Percentiles rank a stretch among this genome's conserved stretches.
Conservation (phyloP, 2,113 vertebrate species). For the Excalfactoria chinensis region DNA sequence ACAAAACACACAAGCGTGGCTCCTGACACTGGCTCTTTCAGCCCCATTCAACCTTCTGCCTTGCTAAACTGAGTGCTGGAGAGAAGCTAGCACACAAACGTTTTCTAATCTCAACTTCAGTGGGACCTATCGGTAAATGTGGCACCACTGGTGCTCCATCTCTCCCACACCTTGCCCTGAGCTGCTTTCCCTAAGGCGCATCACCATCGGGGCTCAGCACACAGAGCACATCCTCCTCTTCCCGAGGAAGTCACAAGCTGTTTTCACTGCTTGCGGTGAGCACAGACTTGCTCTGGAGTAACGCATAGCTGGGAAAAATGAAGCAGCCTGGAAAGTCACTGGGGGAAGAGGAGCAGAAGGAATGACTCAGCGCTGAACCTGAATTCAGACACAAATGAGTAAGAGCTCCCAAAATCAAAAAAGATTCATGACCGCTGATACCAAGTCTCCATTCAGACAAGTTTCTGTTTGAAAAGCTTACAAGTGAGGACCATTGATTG, state of each 20-base stretch:
- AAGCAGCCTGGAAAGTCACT: conserved; percentile 44
- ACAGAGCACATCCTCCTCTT: fast-evolving
- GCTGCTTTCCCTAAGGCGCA: not conserved
- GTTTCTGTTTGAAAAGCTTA: not conserved
- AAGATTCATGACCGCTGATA: not conserved
- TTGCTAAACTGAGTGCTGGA: not conserved
- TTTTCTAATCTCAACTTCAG: not conserved
- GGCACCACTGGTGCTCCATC: not conserved
- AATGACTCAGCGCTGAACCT: conserved; percentile 62
- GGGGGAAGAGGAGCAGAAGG: conserved; percentile 59
- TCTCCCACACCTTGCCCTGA: not conserved
- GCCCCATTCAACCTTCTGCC: not conserved
- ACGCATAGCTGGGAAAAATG: conserved; percentile 49
- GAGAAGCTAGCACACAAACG: not conserved
- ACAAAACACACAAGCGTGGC: not conserved
- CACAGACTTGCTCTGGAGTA: not conserved
- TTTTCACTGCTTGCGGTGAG: conserved; percentile 18
- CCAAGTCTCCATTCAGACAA: not conserved
- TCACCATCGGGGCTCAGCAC: fast-evolving
- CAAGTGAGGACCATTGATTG: not conserved
- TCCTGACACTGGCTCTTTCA: not conserved
- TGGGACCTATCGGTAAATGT: not conserved
- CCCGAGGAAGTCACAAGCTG: not conserved
- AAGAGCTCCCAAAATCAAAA: conserved; percentile 48
- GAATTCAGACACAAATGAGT: conserved; percentile 61